phyloP scores from a whole-genome alignment of 2,888 invertebrate species.

The Xylota sylvarum region DNA sequence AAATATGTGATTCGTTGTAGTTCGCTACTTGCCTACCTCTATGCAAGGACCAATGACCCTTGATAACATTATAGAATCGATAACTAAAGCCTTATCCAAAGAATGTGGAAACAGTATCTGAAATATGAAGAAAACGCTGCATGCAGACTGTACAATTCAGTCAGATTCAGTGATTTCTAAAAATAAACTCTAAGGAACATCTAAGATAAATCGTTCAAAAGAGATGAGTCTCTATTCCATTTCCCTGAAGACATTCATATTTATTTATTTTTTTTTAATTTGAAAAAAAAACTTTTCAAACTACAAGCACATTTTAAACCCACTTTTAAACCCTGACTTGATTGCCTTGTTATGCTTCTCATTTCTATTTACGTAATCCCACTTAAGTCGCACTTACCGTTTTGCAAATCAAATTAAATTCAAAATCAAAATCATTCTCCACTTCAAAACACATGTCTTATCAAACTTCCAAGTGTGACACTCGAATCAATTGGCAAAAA shows the following conservation, averaged over 20 bases:
- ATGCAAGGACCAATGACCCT: no score
- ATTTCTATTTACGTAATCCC: neutral
- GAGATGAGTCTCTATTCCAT: no score
- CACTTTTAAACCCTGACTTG: neutral
- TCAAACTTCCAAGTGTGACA: slow-evolving; percentile 10
- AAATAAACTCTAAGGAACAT: no score
- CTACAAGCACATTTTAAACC: neutral
- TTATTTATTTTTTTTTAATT: neutral
- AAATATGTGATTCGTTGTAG: no score
- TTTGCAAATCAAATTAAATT: slow-evolving; percentile 45
- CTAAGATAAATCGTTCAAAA: no score
- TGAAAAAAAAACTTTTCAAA: neutral
- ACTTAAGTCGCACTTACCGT: slow-evolving; percentile 32
- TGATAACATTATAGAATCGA: no score
- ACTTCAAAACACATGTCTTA: slow-evolving; percentile 28
- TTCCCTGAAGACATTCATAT: neutral
- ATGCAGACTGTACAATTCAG: no score
- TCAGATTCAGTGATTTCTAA: no score
- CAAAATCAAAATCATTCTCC: slow-evolving; percentile 18
- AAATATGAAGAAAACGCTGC: no score
- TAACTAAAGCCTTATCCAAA: no score
- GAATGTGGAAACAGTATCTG: no score
- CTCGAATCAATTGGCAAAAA: slow-evolving; percentile 31
- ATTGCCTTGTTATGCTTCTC: neutral
- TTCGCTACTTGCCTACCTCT: no score